Percentiles rank a stretch among this genome's conserved stretches.
Evolutionary conservation across 2,888 invertebrate genomes (phyloP).

Genomic region (Erebia ligea): DNA sequence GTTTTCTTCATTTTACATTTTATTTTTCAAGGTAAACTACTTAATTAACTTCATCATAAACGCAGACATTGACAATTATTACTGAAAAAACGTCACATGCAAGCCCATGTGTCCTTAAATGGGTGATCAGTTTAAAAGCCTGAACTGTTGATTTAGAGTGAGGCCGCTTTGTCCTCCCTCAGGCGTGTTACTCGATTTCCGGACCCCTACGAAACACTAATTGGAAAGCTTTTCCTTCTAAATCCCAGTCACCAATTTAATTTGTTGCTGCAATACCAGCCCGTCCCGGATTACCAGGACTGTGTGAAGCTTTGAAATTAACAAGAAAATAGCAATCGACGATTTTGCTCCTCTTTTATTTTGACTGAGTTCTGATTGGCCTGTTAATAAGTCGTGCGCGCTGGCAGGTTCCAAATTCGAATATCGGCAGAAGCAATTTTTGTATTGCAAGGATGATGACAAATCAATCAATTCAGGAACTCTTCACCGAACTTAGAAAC

Average conservation of each 20-base stretch:
- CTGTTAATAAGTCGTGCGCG: background rate
- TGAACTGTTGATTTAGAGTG: background rate
- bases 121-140: background rate
- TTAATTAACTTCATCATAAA: no score
- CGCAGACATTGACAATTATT: no score
- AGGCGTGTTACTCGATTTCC: background rate
- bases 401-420: no score
- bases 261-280: conserved; percentile 53
- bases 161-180: background rate
- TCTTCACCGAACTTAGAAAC: no score
- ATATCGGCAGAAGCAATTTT: no score
- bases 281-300: conserved; percentile 11
- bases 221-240: conserved; percentile 75
- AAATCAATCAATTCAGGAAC: no score
- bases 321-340: background rate
- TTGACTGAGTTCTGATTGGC: background rate
- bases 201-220: conserved; percentile 62
- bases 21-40: no score
- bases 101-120: no score
- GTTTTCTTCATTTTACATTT: no score
- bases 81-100: no score
- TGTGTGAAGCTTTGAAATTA: conserved; percentile 5
- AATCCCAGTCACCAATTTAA: conserved; percentile 75
- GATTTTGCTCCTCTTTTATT: background rate
- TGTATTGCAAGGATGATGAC: no score